Conservation (phyloP, 64 coral and sea anemone species). For the Montipora foliosa region DNA sequence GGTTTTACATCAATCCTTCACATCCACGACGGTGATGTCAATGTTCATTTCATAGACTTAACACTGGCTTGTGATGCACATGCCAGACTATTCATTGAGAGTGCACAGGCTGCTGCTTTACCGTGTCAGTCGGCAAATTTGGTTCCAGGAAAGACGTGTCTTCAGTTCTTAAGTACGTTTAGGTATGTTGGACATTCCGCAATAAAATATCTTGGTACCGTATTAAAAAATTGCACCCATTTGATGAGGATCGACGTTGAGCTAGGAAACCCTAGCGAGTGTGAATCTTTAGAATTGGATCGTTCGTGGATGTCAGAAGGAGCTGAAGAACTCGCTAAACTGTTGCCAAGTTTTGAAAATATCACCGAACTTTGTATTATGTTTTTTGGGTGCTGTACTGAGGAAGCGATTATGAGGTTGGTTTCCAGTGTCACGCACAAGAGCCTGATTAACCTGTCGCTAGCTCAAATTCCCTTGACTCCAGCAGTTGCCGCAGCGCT, state of each 20-base stretch:
- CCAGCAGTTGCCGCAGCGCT: not conserved
- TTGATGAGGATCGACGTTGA: no score
- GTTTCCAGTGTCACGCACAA: not conserved
- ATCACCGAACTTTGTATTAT: no score
- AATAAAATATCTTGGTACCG: no score
- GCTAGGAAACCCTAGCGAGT: no score
- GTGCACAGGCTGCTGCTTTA: not conserved
- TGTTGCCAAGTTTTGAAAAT: no score
- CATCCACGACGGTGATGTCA: not conserved
- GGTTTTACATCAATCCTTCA: not conserved
- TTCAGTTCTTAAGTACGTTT: not conserved
- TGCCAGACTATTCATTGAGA: not conserved
- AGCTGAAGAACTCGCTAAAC: no score
- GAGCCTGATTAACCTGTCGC: not conserved
- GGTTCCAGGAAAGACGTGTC: not conserved
- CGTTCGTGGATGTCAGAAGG: no score
- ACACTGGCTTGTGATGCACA: not conserved
- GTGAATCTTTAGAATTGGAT: no score
- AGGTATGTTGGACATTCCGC: accelerated
- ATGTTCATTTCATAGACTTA: not conserved
- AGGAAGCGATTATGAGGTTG: no score
- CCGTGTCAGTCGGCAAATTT: not conserved
- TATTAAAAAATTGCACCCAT: not conserved
- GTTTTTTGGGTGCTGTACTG: no score
- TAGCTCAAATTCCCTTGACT: not conserved